Percentiles rank a stretch among this genome's conserved stretches.
These are phyloP conservation scores for Scaptomyza cyrtandrae DNA, from an alignment of 2,888 invertebrate species.

Conservation along the genomic window DNA sequence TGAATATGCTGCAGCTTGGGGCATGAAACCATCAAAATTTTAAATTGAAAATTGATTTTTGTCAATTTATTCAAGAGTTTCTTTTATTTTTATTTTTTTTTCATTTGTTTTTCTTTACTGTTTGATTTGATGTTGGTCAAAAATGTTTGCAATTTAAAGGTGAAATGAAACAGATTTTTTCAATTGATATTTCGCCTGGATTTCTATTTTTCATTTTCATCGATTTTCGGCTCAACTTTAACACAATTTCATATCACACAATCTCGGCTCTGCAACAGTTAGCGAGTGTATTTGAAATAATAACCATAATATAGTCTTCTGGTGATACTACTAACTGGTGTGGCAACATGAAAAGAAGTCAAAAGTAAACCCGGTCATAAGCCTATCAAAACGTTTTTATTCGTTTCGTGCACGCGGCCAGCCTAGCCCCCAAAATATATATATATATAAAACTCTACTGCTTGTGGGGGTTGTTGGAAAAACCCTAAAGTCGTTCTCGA, in stretches of 20 bases:
- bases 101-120: no score
- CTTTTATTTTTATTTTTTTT: no score
- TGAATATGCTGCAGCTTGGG: no score
- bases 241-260: conserved; percentile 50
- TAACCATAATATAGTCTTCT: conserved; percentile 33
- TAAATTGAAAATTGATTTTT: no score
- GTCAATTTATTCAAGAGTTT: no score
- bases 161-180: no score
- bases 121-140: no score
- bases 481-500: background rate
- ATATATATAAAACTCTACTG: no score
- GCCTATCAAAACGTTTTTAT: conserved; percentile 78
- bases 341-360: conserved; percentile 42
- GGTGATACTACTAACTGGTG: conserved; percentile 26
- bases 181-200: no score
- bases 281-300: conserved; percentile 64
- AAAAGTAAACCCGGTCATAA: conserved; percentile 53
- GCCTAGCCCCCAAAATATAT: conserved; percentile 39
- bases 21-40: no score
- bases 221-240: conserved; percentile 30
- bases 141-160: no score
- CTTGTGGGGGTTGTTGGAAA: background rate
- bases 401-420: conserved; percentile 67
- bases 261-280: conserved; percentile 58
- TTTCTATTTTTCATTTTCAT: no score